Percentiles rank a stretch among this genome's conserved stretches.
Evolutionary conservation across 2,888 invertebrate species (phyloP).

Genomic region (Parnassius smintheus): DNA sequence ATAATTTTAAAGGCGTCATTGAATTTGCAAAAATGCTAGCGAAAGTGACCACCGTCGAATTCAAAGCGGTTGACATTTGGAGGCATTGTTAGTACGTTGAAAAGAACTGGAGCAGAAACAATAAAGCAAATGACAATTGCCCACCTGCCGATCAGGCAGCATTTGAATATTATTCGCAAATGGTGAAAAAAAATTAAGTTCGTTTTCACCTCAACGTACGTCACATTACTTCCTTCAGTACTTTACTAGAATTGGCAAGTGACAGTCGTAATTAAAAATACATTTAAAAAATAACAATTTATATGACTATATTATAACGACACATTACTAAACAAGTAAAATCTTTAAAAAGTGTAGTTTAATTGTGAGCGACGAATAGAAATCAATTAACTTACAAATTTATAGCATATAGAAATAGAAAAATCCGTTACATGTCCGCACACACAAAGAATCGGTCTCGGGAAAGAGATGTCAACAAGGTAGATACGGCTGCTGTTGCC

Average conservation of each 20-base stretch:
- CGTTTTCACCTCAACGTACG: slow-evolving; percentile 53
- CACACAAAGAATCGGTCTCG: slow-evolving; percentile 25
- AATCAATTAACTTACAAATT: slow-evolving; percentile 16
- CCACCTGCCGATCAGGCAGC: slow-evolving; percentile 62
- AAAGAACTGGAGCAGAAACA: slow-evolving; percentile 42
- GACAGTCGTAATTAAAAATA: slow-evolving; percentile 33
- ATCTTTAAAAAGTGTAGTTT: slow-evolving; percentile 4
- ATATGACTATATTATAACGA: background rate
- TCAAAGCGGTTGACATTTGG: slow-evolving; percentile 31
- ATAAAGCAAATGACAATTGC: slow-evolving; percentile 49
- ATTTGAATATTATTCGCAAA: slow-evolving; percentile 76
- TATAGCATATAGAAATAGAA: slow-evolving; percentile 23
- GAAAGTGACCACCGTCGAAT: slow-evolving; percentile 61
- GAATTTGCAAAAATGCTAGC: slow-evolving; percentile 59
- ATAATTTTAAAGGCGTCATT: slow-evolving; percentile 58
- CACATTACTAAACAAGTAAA: background rate
- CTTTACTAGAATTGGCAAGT: slow-evolving; percentile 44
- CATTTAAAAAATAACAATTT: no score
- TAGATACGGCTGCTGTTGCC: slow-evolving; percentile 47
- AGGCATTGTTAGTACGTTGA: slow-evolving; percentile 29
- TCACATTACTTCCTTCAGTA: slow-evolving; percentile 45
- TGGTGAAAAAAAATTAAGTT: slow-evolving; percentile 44
- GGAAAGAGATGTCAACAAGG: slow-evolving; percentile 65
- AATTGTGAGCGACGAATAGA: background rate
- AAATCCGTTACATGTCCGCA: slow-evolving; percentile 34